Base-by-base conservation (phyloP, 2,797 vertebrate species). In the Notoglanidium macrostoma region DNA sequence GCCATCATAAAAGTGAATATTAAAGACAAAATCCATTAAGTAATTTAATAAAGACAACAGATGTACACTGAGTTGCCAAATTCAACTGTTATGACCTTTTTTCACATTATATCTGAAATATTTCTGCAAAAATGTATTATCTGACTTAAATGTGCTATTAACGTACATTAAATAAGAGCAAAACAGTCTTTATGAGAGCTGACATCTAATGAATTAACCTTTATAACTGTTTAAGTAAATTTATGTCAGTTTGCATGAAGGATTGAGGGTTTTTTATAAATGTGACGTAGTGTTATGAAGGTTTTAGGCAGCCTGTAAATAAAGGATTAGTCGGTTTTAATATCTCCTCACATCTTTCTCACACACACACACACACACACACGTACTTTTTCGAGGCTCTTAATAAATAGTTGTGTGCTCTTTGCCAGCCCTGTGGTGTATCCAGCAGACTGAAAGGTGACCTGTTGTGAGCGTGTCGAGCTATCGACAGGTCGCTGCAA, bases 371-470 rank as follows among this genome's bases (percentile, higher is more conserved):
- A 51, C 46, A 51, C 74, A 54, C 73, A 74, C 70, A 49, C 57
- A 81, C 40, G 63, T 35, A 2, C 15, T 35, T 82, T 82, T 65
- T 65, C 1, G 10, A 59, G 73, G 40, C 40, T 67, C 19, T 32
- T 72, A 85, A 88, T 80, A 80, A 85, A 85, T 80, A 32, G 87
- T 63, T 77, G 79, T 76, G 17, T 89, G 86, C 84, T 85, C 88
- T 87, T 85, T 77, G 82, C 55, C 79, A 14, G 51, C 84, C 54
- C 86, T 54, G 84, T 78, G 88, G 83, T 70, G 55, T 26, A 73
- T 87, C 88, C 88, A 86, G 88, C 84, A 86, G 72, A 73, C 86
- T 84, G 87, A 90, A 91, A 90, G 89, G 87, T 89, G 91, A 90
- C 90, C 87, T 90, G 85, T 87, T 91, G 79, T 77, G 78, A 85